Percentiles rank a stretch among this genome's conserved stretches.
Evolutionary conservation across 1,140 invertebrate genomes (phyloP).

Genomic region (Asbolus verrucosus): DNA sequence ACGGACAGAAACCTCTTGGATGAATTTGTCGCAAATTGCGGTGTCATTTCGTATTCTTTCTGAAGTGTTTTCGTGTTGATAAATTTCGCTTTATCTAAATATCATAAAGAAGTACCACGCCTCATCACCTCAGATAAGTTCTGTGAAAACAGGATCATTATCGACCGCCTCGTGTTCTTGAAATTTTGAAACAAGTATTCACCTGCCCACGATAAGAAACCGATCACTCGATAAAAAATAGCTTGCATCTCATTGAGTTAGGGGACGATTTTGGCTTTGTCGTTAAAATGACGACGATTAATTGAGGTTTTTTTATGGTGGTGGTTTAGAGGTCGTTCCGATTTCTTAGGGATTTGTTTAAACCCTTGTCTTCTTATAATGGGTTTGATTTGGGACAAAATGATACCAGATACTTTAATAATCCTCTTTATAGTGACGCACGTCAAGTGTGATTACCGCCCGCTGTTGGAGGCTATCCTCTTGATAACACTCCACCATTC

Average conservation of each 20-base stretch:
- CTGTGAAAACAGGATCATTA: slow-evolving; percentile 24
- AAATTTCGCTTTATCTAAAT: slow-evolving; percentile 18
- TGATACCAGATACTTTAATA: slow-evolving; percentile 17
- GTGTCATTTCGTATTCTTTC: background rate
- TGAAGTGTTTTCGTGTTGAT: background rate
- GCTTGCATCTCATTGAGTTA: background rate
- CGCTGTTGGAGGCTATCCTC: background rate
- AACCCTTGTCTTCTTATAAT: slow-evolving; percentile 26
- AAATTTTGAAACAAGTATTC: slow-evolving; percentile 23
- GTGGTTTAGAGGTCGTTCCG: background rate
- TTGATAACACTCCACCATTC: background rate
- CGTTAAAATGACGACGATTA: no score
- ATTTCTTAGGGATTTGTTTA: slow-evolving; percentile 4
- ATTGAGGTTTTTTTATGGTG: background rate
- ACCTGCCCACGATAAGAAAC: slow-evolving; percentile 3
- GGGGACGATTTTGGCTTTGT: no score
- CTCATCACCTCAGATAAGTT: slow-evolving; percentile 17
- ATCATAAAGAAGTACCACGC: no score
- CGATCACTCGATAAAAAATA: slow-evolving; percentile 10
- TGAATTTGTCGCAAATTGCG: slow-evolving; percentile 31
- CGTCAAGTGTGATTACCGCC: slow-evolving; percentile 18
- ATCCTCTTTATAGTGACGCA: slow-evolving; percentile 18
- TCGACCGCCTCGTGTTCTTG: slow-evolving; percentile 6
- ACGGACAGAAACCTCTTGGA: no score
- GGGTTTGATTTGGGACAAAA: slow-evolving; percentile 27